Percentiles rank a stretch among this genome's conserved stretches.
phyloP scores from a whole-genome alignment of 1,140 invertebrate species.

The Zaprionus taronus region DNA sequence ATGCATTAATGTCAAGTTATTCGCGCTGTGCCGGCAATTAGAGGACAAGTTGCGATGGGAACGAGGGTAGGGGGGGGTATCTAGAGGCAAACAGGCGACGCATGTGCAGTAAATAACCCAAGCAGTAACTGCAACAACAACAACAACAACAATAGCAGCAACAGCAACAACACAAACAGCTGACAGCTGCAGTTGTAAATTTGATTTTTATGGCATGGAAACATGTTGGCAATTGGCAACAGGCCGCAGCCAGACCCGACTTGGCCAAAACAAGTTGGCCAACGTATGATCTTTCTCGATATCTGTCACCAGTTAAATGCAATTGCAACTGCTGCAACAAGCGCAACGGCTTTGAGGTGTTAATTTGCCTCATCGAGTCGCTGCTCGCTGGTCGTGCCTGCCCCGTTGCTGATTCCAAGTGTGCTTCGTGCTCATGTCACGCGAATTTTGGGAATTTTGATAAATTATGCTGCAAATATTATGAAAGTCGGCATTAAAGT shows the following conservation, averaged over 20 bases:
- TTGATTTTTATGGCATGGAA: constrained; percentile 77
- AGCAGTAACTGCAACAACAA: constrained; percentile 33
- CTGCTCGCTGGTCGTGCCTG: background rate
- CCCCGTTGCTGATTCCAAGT: background rate
- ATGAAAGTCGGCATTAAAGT: background rate
- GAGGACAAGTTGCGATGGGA: constrained; percentile 44
- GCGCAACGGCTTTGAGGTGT: constrained; percentile 57
- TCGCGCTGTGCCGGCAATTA: constrained; percentile 74
- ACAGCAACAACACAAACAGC: constrained; percentile 37
- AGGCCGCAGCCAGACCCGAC: constrained; percentile 18
- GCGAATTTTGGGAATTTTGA: background rate
- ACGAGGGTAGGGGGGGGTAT: background rate
- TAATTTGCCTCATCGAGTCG: constrained; percentile 53
- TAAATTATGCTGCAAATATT: constrained; percentile 5
- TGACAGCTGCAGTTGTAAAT: constrained; percentile 79
- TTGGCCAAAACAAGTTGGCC: constrained; percentile 53
- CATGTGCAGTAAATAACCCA: constrained; percentile 68
- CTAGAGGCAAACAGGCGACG: constrained; percentile 15
- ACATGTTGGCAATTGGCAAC: constrained; percentile 72
- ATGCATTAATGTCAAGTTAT: constrained; percentile 81
- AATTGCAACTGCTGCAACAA: constrained; percentile 27
- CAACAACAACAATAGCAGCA: constrained; percentile 24
- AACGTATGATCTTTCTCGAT: constrained; percentile 51
- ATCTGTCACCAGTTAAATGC: constrained; percentile 66
- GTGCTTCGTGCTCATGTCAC: constrained; percentile 4